Conservation (phyloP, 2,888 invertebrate genomes). For the Danaus chrysippus region DNA sequence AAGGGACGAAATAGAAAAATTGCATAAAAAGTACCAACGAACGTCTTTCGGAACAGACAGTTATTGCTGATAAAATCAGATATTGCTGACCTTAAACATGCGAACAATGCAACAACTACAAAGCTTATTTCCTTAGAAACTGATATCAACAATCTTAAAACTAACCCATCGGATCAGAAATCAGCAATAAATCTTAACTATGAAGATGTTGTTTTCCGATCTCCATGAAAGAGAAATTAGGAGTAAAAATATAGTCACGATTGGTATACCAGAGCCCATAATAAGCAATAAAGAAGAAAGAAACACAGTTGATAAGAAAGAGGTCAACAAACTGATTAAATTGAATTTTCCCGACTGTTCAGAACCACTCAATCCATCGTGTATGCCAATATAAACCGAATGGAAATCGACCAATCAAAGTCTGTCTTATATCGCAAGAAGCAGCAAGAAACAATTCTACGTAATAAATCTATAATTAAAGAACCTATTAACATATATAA, state of each 20-base stretch:
- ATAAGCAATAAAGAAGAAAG: conserved; percentile 2
- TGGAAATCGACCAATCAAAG: conserved; percentile 4
- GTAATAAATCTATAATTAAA: conserved; percentile 7
- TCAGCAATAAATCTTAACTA: neutral
- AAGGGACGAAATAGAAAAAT: conserved; percentile 8
- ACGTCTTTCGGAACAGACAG: conserved; percentile 7
- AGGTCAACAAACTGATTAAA: too few relatives aligned
- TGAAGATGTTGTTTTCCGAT: conserved; percentile 7
- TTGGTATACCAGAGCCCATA: neutral
- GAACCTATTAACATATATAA: too few relatives aligned
- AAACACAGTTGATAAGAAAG: conserved; percentile 4
- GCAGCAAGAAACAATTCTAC: conserved; percentile 10
- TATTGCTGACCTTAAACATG: conserved; percentile 1
- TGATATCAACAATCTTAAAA: conserved; percentile 5
- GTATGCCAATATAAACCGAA: conserved; percentile 4
- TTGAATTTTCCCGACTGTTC: conserved; percentile 8
- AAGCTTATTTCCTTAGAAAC: conserved; percentile 5
- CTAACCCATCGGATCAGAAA: neutral
- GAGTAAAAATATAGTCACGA: conserved; percentile 5
- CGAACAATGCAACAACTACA: conserved; percentile 2
- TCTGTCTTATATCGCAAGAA: neutral
- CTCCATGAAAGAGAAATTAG: conserved; percentile 9
- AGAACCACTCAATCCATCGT: conserved; percentile 1
- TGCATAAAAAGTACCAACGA: conserved; percentile 3
- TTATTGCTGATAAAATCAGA: conserved; percentile 8